Evolutionary conservation across 2,888 invertebrate species (phyloP), one percentile per base, ranked within the genome.

Genomic region (Mythimna loreyi): DNA sequence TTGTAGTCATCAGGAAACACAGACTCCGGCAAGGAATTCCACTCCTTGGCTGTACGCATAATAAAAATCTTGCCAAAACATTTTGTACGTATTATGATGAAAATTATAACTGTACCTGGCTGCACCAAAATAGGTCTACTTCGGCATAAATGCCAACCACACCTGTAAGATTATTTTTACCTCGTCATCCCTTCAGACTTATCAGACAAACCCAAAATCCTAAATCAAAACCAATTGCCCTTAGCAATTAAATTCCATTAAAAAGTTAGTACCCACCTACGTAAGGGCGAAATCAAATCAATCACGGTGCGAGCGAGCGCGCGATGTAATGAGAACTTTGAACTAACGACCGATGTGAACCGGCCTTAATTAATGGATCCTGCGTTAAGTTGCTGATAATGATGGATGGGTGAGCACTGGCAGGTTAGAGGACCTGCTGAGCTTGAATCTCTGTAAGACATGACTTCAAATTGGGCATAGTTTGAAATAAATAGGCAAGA

Each of bases 331-430:
- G 66, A 77, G 70, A 68, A 73, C 66, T 70, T 75, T 76, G 68
- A 72, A 68, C 70, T 80, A 83, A 83, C 64, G 79, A 76, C 61
- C 79, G 71, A 61, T 74, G 64, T 71, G 74, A 63, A 71, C 74
- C 45, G 57, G 70, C 55, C 53, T 64, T 77, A 77, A 84, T 79
- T 79, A 83, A 83, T 81, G 82, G 69, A 77, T 74, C 49, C 62
- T 60, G 50, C 21, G 52, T 57, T 73, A 66, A 72, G 53, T 72
- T 64, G 40, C 56, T 55, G 60, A 62, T 80, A 77, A 80, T 81
- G 69, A 74, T 72, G 60, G 64, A 80, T 71, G 53, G 56, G 56
- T 70, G 53, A 57, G 56, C 60, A 50, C 2, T 45, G 45, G 21
- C 25, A 47, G 60, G 56, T 52, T 63, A 72, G 52, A 30, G 45